Base-by-base conservation (phyloP, 2,888 invertebrate genomes). In the Acheta domesticus region DNA sequence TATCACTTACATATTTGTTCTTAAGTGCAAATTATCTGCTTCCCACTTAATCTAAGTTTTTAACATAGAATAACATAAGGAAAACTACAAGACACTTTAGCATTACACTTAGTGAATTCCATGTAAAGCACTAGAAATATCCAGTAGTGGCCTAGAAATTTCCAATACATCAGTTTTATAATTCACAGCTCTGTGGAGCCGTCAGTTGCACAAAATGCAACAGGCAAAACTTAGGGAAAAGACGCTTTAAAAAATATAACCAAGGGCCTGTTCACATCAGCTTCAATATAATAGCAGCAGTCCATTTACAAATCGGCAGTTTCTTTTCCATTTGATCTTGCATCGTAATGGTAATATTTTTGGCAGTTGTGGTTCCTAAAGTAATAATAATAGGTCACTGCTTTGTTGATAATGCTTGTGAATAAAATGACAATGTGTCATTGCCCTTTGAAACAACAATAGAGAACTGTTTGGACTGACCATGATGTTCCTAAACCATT, bases 301-400 rank as follows among this genome's bases (percentile, higher is more conserved):
- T 36, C 36, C 36, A 36, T 36, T 36, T 36, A 36, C 36, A 36
- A 36, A 36, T 36, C 36, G 36, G 36, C 36, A 36, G 36, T 36
- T 36, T 36, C 36, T 36, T 36, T 36, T 36, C 36, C 36, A 36
- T 36, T 36, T 36, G 36, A 36, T 36, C 36, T 36, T 36, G 36
- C 36, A 36, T 36, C 36, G 36, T 36, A 36, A 36, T 36, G 36
- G 36, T 36, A 36, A 62, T 62, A 62, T 62, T 62, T 62, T 62
- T 62, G 62, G 62, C 62, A 62, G 62, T 62, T 62, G 62, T 62
- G 62, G 62, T 62, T 62, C 62, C 62, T 62, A 62, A 62, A 62
- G 16, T 62, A 62, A 62, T 19, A 62, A 14, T 62, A 62, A 62
- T 62, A 62, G 16, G n/a, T 62, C 62, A 62, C 62, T 62, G 62